Evolutionary conservation across 1,140 invertebrate species (phyloP).

Genomic region (Drosophila chauvacae): DNA sequence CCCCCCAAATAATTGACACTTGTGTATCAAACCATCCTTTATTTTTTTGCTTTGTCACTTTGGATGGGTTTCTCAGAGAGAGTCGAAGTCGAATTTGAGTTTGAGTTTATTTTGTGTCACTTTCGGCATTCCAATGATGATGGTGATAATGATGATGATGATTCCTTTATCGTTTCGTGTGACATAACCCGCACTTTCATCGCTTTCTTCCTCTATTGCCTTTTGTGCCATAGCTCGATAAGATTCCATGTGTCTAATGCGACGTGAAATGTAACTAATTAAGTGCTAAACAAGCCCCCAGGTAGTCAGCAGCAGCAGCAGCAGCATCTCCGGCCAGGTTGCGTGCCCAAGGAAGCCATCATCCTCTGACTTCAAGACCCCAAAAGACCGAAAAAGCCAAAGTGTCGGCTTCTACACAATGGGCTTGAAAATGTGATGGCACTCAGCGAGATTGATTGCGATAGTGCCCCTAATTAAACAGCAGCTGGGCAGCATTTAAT

Average conservation of each 20-base stretch:
- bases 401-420: slow-evolving; percentile 2
- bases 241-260: slow-evolving; percentile 12
- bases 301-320: slow-evolving; percentile 2
- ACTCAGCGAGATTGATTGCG: slow-evolving; percentile 20
- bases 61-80: slow-evolving; percentile 1
- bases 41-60: slow-evolving; percentile 23
- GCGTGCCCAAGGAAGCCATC: slow-evolving; percentile 15
- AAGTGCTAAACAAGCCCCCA: slow-evolving; percentile 51
- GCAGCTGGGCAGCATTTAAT: slow-evolving; percentile 7
- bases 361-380: not conserved
- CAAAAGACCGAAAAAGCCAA: not conserved
- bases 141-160: slow-evolving; percentile 3
- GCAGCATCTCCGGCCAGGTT: slow-evolving; percentile 4
- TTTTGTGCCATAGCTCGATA: slow-evolving; percentile 26
- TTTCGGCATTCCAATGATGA: slow-evolving; percentile 12
- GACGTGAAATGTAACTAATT: slow-evolving; percentile 48
- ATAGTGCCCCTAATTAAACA: slow-evolving; percentile 30
- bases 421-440: slow-evolving; percentile 17
- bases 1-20: slow-evolving; percentile 22
- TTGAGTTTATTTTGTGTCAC: slow-evolving; percentile 19
- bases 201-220: slow-evolving; percentile 39
- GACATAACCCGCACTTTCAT: slow-evolving; percentile 21
- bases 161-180: slow-evolving; percentile 17
- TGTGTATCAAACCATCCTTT: slow-evolving; percentile 18
- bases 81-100: slow-evolving; percentile 13